These are phyloP conservation scores for Pyrocephalus nanus DNA, from an alignment of 2,797 vertebrate genomes.

Conservation along the genomic window DNA sequence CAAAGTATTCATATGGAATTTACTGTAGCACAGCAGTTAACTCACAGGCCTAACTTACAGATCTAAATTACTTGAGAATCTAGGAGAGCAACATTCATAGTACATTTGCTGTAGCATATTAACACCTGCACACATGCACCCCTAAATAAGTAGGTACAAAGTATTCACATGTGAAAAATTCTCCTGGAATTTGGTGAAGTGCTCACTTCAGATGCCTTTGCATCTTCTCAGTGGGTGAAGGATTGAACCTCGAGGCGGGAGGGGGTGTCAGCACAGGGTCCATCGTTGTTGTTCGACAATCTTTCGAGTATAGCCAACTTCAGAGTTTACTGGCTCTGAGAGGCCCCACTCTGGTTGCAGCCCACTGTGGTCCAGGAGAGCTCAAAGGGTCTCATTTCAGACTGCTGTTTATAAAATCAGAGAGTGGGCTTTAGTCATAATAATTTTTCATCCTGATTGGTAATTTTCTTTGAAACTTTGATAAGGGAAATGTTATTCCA, in stretches of 20 bases:
- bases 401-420: not conserved
- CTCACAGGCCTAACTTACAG: not conserved
- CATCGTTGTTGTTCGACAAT: fast-evolving
- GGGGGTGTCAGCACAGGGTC: not conserved
- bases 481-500: not conserved
- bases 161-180: not conserved
- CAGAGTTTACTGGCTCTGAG: not conserved
- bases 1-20: not conserved
- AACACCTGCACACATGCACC: not conserved
- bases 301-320: not conserved
- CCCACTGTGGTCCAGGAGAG: not conserved
- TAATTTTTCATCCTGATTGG: not conserved
- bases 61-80: not conserved
- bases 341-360: fast-evolving
- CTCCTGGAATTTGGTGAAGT: not conserved
- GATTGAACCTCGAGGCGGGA: fast-evolving
- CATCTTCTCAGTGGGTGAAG: not conserved
- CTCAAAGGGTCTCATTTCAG: not conserved
- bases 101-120: not conserved
- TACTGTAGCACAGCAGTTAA: not conserved
- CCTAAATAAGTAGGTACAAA: not conserved
- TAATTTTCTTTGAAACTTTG: not conserved
- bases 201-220: not conserved
- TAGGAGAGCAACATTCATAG: not conserved
- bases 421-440: not conserved